These are phyloP conservation scores for Trichonephila inaurata DNA, from an alignment of 1,140 invertebrate genomes.

Conservation along the genomic window DNA sequence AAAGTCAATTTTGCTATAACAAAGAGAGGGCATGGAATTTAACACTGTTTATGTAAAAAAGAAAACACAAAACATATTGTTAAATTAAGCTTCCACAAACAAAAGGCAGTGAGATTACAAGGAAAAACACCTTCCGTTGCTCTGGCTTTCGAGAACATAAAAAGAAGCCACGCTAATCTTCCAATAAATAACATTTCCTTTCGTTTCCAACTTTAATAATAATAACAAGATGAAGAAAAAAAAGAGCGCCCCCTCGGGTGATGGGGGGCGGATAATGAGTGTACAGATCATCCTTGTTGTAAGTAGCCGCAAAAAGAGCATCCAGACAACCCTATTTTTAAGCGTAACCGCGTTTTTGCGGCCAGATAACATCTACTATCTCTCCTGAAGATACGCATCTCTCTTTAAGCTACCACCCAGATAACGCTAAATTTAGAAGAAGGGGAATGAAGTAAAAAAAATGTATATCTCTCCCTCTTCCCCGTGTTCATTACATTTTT, in stretches of 20 bases:
- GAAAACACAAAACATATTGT: not conserved
- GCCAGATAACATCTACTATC: constrained; percentile 72
- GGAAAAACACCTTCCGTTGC: constrained; percentile 2
- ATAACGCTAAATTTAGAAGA: constrained; percentile 72
- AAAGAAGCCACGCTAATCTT: constrained; percentile 13
- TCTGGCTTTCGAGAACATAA: not conserved
- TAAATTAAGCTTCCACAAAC: constrained; percentile 9
- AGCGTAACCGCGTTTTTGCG: constrained; percentile 56
- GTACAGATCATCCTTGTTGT: constrained; percentile 33
- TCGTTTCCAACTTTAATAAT: not conserved
- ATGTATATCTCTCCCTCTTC: not conserved
- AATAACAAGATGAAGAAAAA: not conserved
- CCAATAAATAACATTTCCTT: constrained; percentile 48
- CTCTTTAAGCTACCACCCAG: constrained; percentile 65
- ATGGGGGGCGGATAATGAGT: not conserved
- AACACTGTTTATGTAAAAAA: not conserved
- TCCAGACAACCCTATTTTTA: constrained; percentile 67
- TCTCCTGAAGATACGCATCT: constrained; percentile 56
- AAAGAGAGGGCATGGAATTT: not conserved
- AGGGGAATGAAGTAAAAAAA: constrained; percentile 3
- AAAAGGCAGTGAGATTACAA: not conserved
- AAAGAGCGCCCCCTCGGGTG: not conserved
- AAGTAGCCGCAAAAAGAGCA: constrained; percentile 51
- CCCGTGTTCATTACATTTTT: constrained; percentile 30
- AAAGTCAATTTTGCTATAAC: not conserved